Evolutionary conservation across 2,797 vertebrate species (phyloP).

Genomic region (Ctenopoma multispine): DNA sequence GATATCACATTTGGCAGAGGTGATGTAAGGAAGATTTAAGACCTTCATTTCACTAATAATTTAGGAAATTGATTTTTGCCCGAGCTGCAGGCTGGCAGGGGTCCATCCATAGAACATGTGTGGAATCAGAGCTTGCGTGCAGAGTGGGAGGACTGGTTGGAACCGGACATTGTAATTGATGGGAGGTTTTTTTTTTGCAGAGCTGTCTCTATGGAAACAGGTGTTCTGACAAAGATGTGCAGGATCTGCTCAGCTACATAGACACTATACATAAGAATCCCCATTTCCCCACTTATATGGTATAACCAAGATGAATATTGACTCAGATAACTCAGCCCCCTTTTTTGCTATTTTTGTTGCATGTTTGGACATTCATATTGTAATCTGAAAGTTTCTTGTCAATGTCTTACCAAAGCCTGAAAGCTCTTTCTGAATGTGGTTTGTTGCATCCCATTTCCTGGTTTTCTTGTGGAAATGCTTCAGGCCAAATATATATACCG

Average conservation of each 20-base stretch:
- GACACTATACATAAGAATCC: neutral
- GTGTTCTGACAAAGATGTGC: constrained; percentile 6
- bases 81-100: constrained; percentile 23
- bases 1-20: constrained; percentile 34
- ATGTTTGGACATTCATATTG: neutral
- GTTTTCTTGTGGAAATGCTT: constrained; percentile 63
- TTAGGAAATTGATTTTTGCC: constrained; percentile 62
- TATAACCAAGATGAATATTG: constrained; percentile 8
- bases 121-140: constrained; percentile 34
- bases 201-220: constrained; percentile 56
- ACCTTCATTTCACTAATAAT: constrained; percentile 61
- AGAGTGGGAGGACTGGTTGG: constrained; percentile 18
- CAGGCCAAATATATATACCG: constrained; percentile 79
- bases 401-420: constrained; percentile 82
- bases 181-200: constrained; percentile 17
- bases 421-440: constrained; percentile 47
- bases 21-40: constrained; percentile 19
- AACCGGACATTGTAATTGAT: constrained; percentile 35
- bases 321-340: constrained; percentile 3
- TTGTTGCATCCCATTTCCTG: constrained; percentile 68
- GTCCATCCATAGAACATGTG: constrained; percentile 20
- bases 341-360: no score
- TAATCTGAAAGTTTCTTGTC: neutral
- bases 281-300: neutral
- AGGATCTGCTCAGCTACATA: constrained; percentile 4